Evolutionary conservation across 2,888 invertebrate genomes (phyloP).

Genomic region (Chirona hameri): DNA sequence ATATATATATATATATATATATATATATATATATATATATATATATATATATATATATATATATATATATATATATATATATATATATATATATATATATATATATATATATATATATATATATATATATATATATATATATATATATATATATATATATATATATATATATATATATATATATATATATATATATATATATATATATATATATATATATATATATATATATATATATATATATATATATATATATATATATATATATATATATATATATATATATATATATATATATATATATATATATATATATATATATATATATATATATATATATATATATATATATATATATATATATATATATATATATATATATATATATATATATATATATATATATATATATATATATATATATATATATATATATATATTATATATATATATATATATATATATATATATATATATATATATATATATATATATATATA

Average conservation of each 20-base stretch:
- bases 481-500: background rate
- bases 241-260: constrained; percentile 29
- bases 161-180: too few species aligned
- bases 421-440: constrained; percentile 28
- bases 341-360: background rate
- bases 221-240: background rate
- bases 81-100: too few species aligned
- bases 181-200: too few species aligned
- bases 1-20: too few species aligned
- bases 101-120: too few species aligned
- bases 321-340: too few species aligned
- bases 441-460: background rate
- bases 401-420: constrained; percentile 30
- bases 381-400: background rate
- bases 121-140: too few species aligned
- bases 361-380: background rate
- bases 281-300: background rate
- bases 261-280: background rate
- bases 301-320: too few species aligned
- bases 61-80: too few species aligned
- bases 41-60: too few species aligned
- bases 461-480: background rate
- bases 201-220: background rate
- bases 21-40: too few species aligned
- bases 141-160: too few species aligned